phyloP scores from a whole-genome alignment of 2,888 invertebrate genomes.

The Fragum whitleyi region DNA sequence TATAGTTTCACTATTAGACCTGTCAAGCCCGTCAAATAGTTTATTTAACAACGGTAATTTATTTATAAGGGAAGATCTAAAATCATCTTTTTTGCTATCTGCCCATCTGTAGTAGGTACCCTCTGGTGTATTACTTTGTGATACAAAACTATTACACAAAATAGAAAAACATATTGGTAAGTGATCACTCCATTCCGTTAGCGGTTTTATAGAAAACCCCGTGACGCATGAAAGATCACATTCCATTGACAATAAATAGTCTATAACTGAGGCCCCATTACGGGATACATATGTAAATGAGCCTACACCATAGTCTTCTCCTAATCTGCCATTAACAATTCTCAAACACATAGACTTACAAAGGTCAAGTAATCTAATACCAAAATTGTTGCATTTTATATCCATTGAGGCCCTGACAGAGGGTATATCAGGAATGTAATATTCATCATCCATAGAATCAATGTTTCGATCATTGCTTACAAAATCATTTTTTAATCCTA shows the following conservation, averaged over 20 bases:
- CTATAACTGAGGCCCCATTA: background rate
- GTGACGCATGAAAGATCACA: background rate
- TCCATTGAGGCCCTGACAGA: background rate
- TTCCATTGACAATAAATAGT: background rate
- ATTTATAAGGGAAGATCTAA: no score
- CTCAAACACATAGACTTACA: background rate
- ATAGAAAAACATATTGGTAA: background rate
- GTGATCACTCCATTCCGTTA: background rate
- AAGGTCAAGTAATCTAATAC: background rate
- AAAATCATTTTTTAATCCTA: constrained; percentile 21
- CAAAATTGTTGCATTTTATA: background rate
- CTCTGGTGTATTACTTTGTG: no score
- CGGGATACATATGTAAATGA: background rate
- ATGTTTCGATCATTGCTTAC: background rate
- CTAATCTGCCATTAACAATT: no score
- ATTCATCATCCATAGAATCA: background rate
- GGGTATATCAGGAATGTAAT: background rate
- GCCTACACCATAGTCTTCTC: background rate
- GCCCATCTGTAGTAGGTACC: no score
- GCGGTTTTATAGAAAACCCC: background rate
- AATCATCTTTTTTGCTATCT: no score
- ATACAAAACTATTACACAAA: background rate
- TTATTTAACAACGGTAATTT: no score
- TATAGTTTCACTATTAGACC: no score
- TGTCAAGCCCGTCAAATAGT: no score